Evolutionary conservation across 2,888 invertebrate genomes (phyloP).

Genomic region (Trissonchulus latispiculum): DNA sequence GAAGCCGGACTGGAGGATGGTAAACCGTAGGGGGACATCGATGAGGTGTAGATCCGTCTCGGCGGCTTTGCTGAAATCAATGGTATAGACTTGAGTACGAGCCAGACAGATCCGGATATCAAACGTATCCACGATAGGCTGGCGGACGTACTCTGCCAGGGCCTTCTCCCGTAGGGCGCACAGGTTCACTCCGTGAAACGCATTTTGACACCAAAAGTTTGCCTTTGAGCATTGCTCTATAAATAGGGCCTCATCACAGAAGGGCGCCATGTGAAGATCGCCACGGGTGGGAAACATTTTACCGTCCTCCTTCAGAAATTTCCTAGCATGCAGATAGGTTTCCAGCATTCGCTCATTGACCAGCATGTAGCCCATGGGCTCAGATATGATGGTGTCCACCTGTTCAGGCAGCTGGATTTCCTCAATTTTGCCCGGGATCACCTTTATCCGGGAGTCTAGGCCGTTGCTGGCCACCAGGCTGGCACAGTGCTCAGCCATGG

Average conservation of each 20-base stretch:
- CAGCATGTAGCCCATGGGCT: conserved; percentile 99
- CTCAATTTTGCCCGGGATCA: conserved; percentile 94
- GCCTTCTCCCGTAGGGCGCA: conserved; percentile 81
- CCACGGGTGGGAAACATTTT: conserved; percentile 94
- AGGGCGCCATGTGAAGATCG: conserved; percentile 91
- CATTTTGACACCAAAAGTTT: conserved; percentile 91
- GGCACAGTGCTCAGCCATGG: conserved; percentile 94
- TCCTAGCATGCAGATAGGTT: conserved; percentile 94
- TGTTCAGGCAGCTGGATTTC: conserved; percentile 88
- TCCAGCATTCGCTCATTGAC: conserved; percentile 99
- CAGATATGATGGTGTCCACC: conserved; percentile 94
- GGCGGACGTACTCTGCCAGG: conserved; percentile 90
- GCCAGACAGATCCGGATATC: conserved; percentile 94
- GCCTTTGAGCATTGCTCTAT: conserved; percentile 98
- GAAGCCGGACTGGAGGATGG: conserved; percentile 77
- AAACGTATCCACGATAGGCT: conserved; percentile 97
- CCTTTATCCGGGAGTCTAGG: conserved; percentile 71
- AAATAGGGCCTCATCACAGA: conserved; percentile 90
- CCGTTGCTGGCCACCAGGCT: conserved; percentile 79
- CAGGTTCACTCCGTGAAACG: conserved; percentile 93
- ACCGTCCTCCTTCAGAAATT: conserved; percentile 76
- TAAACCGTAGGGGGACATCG: conserved; percentile 86
- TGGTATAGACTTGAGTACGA: conserved; percentile 77
- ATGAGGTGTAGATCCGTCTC: conserved; percentile 90
- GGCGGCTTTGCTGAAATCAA: conserved; percentile 80